A percentile compares a stretch with the other conserved stretches of the same genome.
Conservation (phyloP, 2,888 invertebrate species). For the Ectemnius cavifrons region DNA sequence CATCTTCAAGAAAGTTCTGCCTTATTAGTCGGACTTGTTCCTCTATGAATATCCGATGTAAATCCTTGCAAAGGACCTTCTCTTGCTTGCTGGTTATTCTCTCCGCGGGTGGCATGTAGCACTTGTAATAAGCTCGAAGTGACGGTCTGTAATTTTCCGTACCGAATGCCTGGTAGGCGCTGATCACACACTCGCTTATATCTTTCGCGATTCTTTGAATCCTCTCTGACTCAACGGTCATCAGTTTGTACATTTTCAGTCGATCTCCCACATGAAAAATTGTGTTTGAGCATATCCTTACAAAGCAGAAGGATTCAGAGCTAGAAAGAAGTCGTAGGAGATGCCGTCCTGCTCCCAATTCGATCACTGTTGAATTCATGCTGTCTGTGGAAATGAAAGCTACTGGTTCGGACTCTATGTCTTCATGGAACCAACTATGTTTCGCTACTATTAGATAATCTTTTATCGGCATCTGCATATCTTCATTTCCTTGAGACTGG, state of each 20-base stretch:
- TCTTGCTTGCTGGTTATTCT: not conserved
- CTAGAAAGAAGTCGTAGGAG: conserved; percentile 55
- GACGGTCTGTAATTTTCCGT: conserved; percentile 29
- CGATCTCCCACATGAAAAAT: conserved; percentile 60
- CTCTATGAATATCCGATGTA: conserved; percentile 53
- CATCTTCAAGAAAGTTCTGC: conserved; percentile 14
- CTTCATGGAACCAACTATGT: conserved; percentile 51
- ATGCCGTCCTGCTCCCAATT: conserved; percentile 61
- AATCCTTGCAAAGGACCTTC: conserved; percentile 23
- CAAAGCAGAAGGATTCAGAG: conserved; percentile 40
- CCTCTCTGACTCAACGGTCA: conserved; percentile 58
- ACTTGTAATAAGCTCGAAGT: conserved; percentile 52
- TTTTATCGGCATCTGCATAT: not conserved
- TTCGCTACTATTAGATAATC: conserved; percentile 52
- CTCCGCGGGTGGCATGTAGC: conserved; percentile 53
- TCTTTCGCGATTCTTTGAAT: conserved; percentile 36
- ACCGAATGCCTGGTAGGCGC: conserved; percentile 59
- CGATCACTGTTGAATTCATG: conserved; percentile 56
- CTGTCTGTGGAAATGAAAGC: conserved; percentile 44
- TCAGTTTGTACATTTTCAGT: conserved; percentile 56
- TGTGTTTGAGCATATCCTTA: conserved; percentile 59
- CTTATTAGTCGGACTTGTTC: conserved; percentile 46
- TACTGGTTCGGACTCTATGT: conserved; percentile 5
- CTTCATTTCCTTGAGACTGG: too few species aligned
- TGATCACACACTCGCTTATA: conserved; percentile 37